Conservation (phyloP, 2,113 vertebrate genomes). For the Platycercus adscitus region DNA sequence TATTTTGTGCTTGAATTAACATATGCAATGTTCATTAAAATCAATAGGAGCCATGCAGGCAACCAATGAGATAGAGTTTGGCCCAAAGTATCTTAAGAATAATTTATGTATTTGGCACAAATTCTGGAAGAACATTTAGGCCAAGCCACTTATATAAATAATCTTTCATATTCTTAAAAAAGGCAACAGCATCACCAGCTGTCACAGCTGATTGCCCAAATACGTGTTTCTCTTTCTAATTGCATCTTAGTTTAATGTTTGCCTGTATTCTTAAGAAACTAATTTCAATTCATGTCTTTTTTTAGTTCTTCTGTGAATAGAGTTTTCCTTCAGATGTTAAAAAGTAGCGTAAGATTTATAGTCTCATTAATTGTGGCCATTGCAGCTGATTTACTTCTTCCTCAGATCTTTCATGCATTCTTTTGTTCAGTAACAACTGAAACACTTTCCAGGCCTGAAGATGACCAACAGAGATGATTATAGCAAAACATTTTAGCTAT, state of each 20-base stretch:
- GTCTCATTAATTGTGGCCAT: neutral
- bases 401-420: neutral
- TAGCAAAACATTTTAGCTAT: neutral
- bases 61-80: neutral
- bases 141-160: slow-evolving; percentile 29
- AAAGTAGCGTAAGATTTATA: neutral
- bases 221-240: neutral
- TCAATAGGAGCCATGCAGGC: neutral
- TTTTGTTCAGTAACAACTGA: neutral
- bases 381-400: neutral
- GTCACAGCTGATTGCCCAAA: neutral
- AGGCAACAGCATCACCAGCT: slow-evolving; percentile 11
- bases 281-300: neutral
- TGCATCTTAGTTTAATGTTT: neutral
- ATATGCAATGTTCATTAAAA: slow-evolving; percentile 13
- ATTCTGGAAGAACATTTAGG: neutral
- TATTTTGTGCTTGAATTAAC: slow-evolving; percentile 1
- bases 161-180: slow-evolving; percentile 14
- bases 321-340: neutral
- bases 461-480: neutral
- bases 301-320: neutral
- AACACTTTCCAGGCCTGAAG: neutral
- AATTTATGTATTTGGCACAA: slow-evolving; percentile 31
- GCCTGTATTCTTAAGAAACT: neutral
- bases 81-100: neutral